phyloP scores from a whole-genome alignment of 2,113 vertebrate species.

The Periophthalmus modestus region DNA sequence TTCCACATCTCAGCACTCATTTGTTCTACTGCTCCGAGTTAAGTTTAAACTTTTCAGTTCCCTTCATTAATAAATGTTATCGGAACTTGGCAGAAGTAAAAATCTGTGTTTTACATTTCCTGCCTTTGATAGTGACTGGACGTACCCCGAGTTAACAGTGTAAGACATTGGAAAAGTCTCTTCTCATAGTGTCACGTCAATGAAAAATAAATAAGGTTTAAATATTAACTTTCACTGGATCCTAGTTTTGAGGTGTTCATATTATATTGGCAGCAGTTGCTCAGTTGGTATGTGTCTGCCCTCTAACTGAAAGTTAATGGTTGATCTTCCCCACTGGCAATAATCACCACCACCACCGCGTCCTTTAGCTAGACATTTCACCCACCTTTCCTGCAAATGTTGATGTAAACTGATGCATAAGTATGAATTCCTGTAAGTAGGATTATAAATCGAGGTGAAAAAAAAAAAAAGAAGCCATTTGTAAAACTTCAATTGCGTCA shows the following conservation, averaged over 20 bases:
- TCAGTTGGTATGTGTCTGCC: not conserved
- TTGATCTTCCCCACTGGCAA: no score
- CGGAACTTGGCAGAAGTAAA: not conserved
- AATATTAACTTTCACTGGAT: not conserved
- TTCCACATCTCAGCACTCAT: conserved; percentile 32
- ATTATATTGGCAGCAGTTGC: no score
- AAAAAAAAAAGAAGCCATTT: not conserved
- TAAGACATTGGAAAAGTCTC: not conserved
- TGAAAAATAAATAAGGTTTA: not conserved
- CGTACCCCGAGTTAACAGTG: not conserved
- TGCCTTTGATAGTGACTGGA: not conserved
- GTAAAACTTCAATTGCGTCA: not conserved
- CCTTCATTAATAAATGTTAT: not conserved
- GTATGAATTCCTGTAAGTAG: no score
- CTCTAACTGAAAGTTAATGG: no score
- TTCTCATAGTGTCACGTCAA: not conserved
- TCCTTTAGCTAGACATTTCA: not conserved
- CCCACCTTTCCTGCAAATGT: not conserved
- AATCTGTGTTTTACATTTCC: not conserved
- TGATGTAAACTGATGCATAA: not conserved
- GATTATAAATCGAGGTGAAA: not conserved
- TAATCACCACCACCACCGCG: not conserved
- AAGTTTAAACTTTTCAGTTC: conserved; percentile 30
- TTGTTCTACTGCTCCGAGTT: conserved; percentile 25
- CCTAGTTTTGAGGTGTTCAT: not conserved